Percentiles rank a stretch among this genome's conserved stretches.
phyloP scores from a whole-genome alignment of 2,888 invertebrate species.

The Polydrusus tereticollis region DNA sequence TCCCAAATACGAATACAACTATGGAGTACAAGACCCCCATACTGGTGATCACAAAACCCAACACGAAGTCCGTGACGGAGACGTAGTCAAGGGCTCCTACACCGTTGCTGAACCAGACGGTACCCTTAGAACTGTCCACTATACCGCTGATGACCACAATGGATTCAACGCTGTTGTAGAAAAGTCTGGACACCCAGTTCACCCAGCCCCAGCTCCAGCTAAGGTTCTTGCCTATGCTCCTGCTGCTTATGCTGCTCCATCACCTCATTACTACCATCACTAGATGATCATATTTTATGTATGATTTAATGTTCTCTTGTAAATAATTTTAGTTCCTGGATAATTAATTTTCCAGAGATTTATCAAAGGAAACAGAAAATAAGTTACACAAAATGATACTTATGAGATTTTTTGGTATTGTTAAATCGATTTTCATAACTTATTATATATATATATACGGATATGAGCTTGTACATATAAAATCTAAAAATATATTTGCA shows the following conservation, averaged over 20 bases:
- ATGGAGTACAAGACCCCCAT: slow-evolving; percentile 73
- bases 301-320: background rate
- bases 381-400: no score
- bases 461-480: background rate
- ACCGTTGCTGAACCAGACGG: slow-evolving; percentile 61
- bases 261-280: slow-evolving; percentile 47
- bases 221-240: slow-evolving; percentile 24
- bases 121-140: slow-evolving; percentile 59
- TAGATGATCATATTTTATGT: slow-evolving; percentile 1
- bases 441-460: no score
- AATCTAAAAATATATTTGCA: background rate
- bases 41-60: slow-evolving; percentile 72
- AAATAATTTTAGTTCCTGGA: no score
- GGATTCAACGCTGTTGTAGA: slow-evolving; percentile 72
- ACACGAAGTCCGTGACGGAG: slow-evolving; percentile 72
- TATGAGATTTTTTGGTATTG: no score
- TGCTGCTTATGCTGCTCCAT: slow-evolving; percentile 38
- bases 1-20: slow-evolving; percentile 72
- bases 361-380: no score
- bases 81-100: slow-evolving; percentile 68
- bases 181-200: slow-evolving; percentile 73
- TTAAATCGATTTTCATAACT: background rate
- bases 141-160: slow-evolving; percentile 60
- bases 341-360: no score
- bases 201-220: slow-evolving; percentile 51